phyloP scores from a whole-genome alignment of 2,797 vertebrate genomes.

The Scolopax bukidnonensis region DNA sequence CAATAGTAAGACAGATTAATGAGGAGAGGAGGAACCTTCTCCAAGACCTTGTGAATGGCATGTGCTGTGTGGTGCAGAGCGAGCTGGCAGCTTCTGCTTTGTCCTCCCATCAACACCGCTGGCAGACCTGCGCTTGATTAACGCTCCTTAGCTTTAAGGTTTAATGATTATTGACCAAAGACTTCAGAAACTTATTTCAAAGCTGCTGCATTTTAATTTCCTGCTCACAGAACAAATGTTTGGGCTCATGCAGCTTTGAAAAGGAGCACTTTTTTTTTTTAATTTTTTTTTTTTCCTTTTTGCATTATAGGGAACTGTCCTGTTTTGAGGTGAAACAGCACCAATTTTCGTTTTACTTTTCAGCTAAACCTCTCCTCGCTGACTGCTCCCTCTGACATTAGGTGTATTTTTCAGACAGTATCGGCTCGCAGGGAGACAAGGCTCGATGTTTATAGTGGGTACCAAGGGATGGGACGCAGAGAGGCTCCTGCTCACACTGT shows the following conservation, averaged over 20 bases:
- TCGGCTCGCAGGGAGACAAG: too few species aligned
- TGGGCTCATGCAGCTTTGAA: accelerated
- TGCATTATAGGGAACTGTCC: background rate
- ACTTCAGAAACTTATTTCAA: background rate
- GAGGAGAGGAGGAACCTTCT: background rate
- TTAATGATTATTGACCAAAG: background rate
- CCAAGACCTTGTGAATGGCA: background rate
- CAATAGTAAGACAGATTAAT: background rate
- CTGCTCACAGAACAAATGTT: accelerated
- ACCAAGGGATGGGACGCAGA: background rate
- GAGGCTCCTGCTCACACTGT: background rate
- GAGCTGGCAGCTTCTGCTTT: background rate
- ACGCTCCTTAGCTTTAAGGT: background rate
- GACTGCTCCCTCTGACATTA: background rate
- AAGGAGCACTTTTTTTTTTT: too few species aligned
- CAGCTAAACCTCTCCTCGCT: background rate
- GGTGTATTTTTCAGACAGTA: background rate
- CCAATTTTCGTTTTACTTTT: background rate
- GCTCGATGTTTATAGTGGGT: background rate
- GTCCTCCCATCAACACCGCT: too few species aligned
- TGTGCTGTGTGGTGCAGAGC: accelerated
- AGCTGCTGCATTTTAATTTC: background rate
- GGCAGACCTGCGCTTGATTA: background rate
- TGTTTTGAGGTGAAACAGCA: background rate
- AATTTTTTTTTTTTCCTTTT: background rate